These are phyloP conservation scores for Lepidochitona cinerea DNA, from an alignment of 2,888 invertebrate species.

Conservation along the genomic window DNA sequence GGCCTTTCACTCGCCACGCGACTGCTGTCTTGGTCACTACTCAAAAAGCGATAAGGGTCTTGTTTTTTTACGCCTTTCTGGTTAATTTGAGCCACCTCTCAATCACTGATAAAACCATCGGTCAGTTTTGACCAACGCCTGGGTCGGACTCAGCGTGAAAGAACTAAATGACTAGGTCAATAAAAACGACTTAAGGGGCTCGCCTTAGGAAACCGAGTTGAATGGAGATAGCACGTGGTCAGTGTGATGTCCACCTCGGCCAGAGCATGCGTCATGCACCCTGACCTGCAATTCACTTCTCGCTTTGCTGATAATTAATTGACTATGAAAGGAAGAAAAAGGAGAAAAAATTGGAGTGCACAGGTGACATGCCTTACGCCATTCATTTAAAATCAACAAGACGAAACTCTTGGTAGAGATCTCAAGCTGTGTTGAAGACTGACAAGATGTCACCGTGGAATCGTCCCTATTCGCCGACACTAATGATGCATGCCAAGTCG, in stretches of 20 bases:
- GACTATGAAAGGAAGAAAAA: neutral
- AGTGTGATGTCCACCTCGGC: neutral
- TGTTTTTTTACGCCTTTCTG: neutral
- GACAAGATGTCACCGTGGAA: neutral
- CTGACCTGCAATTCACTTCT: neutral
- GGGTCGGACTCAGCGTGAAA: neutral
- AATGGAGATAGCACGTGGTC: neutral
- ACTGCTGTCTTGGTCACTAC: too few species aligned
- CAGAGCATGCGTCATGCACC: neutral
- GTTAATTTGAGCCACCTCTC: slow-evolving; percentile 4
- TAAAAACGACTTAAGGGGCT: too few species aligned
- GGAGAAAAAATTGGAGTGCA: neutral
- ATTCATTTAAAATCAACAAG: neutral
- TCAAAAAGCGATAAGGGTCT: too few species aligned
- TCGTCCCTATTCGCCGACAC: too few species aligned
- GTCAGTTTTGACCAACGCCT: neutral
- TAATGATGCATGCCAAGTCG: too few species aligned
- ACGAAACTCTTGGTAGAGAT: neutral
- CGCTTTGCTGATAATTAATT: neutral
- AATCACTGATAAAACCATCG: neutral
- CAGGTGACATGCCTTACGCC: neutral
- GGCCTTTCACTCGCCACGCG: neutral
- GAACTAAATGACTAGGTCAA: neutral
- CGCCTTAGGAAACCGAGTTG: neutral
- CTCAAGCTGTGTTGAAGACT: neutral